Percentiles rank a stretch among this genome's conserved stretches.
These are phyloP conservation scores for Papio anubis DNA, from an alignment of 2,113 vertebrate species.

Conservation along the genomic window DNA sequence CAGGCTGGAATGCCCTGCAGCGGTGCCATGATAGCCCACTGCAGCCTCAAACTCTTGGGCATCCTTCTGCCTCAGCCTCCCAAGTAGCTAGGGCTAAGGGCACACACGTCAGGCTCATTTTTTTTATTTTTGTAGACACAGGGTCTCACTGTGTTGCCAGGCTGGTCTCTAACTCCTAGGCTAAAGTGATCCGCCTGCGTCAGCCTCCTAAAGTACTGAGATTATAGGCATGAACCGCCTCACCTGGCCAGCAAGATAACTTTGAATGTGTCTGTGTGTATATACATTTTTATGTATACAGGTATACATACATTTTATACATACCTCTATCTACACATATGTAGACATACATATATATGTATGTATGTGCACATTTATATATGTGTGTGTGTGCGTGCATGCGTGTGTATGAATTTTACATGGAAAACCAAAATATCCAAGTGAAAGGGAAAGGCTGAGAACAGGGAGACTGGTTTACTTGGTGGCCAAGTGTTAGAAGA, in stretches of 20 bases:
- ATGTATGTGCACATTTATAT: not conserved
- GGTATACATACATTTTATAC: not conserved
- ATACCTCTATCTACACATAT: too few species aligned
- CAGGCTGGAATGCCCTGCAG: too few species aligned
- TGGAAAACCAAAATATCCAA: constrained; percentile 32
- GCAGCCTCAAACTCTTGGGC: too few species aligned
- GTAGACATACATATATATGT: not conserved
- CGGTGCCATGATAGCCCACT: too few species aligned
- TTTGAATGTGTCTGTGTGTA: not conserved
- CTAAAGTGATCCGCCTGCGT: too few species aligned
- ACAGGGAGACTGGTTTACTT: not conserved
- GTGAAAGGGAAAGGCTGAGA: not conserved
- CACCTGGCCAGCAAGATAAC: not conserved
- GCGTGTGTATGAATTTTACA: not conserved
- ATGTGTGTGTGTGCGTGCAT: not conserved
- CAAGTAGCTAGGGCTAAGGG: too few species aligned
- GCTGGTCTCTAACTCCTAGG: too few species aligned
- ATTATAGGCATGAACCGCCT: too few species aligned
- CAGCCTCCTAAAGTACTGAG: not conserved
- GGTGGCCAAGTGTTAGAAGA: not conserved
- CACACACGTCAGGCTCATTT: too few species aligned
- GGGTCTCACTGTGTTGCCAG: too few species aligned
- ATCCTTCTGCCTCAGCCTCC: too few species aligned
- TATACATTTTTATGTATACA: not conserved
- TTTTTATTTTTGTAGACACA: too few species aligned